Base-by-base conservation (phyloP, 1,140 invertebrate species). In the Drosophila pandora region DNA sequence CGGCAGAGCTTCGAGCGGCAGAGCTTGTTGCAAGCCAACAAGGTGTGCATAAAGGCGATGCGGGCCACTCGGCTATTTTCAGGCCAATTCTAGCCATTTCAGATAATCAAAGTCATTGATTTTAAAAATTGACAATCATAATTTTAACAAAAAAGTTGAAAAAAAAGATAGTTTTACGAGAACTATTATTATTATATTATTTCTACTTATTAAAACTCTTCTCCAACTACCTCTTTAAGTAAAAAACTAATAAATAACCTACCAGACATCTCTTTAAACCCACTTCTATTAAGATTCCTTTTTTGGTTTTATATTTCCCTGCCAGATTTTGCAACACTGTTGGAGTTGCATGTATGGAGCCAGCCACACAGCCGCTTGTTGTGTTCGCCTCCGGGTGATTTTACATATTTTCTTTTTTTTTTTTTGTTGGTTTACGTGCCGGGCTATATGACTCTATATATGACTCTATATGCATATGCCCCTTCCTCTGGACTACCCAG, bases 281-380 rank as follows among this genome's bases (percentile, higher is more conserved):
- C 8, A 13, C 10, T 12, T 25, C 13, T 7, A 23, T 25, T 2
- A 9, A 10, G 12, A 48, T 23, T 23, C 12, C 2, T 5, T 13
- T 13, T 28, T 28, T 28, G 17, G 41, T 8, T 17, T 43, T 0
- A 2, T 3, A 47, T 47, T 47, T 23, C 9, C 9, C 43, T 7
- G 17, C 43, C 4, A 47, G 43, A 47, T 47, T 47, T 43, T 60
- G 34, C 63, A 64, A 13, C 63, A 61, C 49, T 70, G 59, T 32
- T 85, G 69, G 87, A 74, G 73, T 87, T 87, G 81, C 81, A 85
- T 87, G 63, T 10, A 2, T 9, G 32, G 32, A 77, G 82, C 68
- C 68, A 70, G 74, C 71, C 34, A 37, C 80, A 52, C 47, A 39
- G 60, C 41, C 34, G 32, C 60, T 74, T 67, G 61, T 57, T 62